Percentiles rank a stretch among this genome's conserved stretches.
These are phyloP conservation scores for Pteropus rufus DNA, from an alignment of 2,797 vertebrate species.

Conservation along the genomic window DNA sequence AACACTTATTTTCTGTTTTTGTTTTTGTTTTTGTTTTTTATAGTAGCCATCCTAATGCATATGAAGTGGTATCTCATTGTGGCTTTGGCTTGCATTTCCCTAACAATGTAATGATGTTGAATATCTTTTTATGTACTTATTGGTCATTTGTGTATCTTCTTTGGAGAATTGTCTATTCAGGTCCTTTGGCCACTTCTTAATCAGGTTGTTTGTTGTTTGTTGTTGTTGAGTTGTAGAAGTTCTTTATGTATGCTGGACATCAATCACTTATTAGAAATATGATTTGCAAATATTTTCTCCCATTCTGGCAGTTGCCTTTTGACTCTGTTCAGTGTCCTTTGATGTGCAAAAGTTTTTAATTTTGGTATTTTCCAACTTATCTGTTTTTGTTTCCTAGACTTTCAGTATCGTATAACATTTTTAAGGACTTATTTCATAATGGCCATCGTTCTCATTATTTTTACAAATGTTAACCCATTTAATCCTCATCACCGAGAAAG, in stretches of 20 bases:
- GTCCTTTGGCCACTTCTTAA: background rate
- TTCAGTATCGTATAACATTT: background rate
- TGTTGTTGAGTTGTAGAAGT: background rate
- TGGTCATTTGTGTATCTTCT: background rate
- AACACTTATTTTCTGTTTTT: background rate
- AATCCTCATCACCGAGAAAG: background rate
- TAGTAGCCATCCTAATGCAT: background rate
- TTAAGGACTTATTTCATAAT: background rate
- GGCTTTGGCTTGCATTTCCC: background rate
- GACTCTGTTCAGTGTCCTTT: background rate
- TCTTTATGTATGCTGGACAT: background rate
- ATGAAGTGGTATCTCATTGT: background rate
- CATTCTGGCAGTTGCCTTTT: background rate
- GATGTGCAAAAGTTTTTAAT: background rate
- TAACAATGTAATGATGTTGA: background rate
- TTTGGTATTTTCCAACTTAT: background rate
- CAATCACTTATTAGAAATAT: background rate
- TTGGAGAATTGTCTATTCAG: background rate
- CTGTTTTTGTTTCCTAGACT: background rate
- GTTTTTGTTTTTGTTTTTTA: background rate
- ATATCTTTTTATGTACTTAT: background rate
- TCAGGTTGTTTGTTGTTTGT: background rate
- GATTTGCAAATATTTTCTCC: background rate
- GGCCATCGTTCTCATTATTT: background rate
- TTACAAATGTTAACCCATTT: background rate